Base-by-base conservation (phyloP, 2,797 vertebrate species). In the Knipowitschia caucasica region DNA sequence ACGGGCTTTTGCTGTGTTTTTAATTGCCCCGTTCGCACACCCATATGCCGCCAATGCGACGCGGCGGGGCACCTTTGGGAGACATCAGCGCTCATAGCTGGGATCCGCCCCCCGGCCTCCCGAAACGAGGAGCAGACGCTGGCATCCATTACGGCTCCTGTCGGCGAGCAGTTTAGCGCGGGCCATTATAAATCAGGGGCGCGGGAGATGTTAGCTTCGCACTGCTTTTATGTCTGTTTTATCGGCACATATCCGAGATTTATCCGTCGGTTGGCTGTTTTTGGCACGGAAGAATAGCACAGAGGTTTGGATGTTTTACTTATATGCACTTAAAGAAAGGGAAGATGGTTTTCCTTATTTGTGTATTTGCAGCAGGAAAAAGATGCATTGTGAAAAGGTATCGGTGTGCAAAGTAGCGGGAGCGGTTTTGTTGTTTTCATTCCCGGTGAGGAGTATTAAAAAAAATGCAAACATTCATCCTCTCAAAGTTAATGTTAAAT, bases 111-210 rank as follows among this genome's bases (percentile, higher is more conserved):
- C 62, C 47, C 63, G 44, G 74, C 73, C 70, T 70, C 72, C 56
- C 79, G 78, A 83, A 86, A 85, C 80, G 73, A 87, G 81, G 75
- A 83, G 78, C 80, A 86, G 78, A 83, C 73, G 71, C 77, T 81
- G 80, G 84, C 83, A 85, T 86, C 84, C 70, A 84, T 86, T 85
- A 87, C 74, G 54, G 78, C 77, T 81, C 73, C 77, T 84, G 82
- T 85, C 78, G 75, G 83, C 86, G 84, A 88, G 85, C 79, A 86
- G 77, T 86, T 88, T 78, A 78, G 73, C 79, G 76, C 78, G 64
- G 75, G 65, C 59, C 65, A 55, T 74, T 73, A 80, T 86, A 88
- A 87, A 90, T 88, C 87, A 88, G 69, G 61, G 72, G 81, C 77
- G 74, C 72, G 67, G 64, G 71, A 82, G 80, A 81, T 51, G 49